Evolutionary conservation across 1,140 invertebrate species (phyloP).

Genomic region (Myzus persicae): DNA sequence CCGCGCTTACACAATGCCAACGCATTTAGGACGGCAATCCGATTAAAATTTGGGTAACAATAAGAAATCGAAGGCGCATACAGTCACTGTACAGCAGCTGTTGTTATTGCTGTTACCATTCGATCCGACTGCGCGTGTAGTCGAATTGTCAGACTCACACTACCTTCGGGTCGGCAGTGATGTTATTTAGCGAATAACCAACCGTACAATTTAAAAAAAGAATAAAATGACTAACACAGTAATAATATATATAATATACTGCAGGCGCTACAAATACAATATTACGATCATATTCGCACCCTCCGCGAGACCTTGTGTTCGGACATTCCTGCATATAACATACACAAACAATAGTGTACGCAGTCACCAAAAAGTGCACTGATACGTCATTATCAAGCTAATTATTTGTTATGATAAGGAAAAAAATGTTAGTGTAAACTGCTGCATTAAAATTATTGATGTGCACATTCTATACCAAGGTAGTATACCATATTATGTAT

Average conservation of each 20-base stretch:
- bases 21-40: constrained; percentile 1
- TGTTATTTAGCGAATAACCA: no score
- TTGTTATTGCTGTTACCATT: no score
- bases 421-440: neutral
- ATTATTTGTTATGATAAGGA: neutral
- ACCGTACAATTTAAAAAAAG: no score
- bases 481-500: neutral
- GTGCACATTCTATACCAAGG: no score
- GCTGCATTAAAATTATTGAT: neutral
- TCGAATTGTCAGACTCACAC: no score
- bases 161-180: no score
- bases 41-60: neutral
- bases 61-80: neutral
- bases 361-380: neutral
- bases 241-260: no score
- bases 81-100: no score
- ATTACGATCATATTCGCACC: neutral
- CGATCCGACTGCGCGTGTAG: no score
- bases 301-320: neutral
- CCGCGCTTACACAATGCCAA: neutral
- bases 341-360: neutral
- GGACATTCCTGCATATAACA: neutral
- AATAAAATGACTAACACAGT: no score
- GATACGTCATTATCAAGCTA: neutral
- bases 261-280: neutral